phyloP scores from a whole-genome alignment of 2,797 vertebrate species.

The Acipenser transmontanus region DNA sequence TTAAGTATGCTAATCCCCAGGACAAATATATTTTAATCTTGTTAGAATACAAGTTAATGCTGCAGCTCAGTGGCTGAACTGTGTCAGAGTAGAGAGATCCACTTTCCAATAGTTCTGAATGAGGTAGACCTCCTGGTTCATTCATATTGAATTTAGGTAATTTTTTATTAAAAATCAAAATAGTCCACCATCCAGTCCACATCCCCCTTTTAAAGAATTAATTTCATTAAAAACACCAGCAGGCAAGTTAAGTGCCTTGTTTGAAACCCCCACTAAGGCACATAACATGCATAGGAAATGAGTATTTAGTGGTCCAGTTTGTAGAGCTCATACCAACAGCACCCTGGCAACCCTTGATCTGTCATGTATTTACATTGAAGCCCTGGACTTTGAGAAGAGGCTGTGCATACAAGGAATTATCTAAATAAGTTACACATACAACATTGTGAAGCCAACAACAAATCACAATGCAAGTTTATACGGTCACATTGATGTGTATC shows the following conservation, averaged over 20 bases:
- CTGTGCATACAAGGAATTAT: constrained; percentile 36
- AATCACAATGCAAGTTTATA: constrained; percentile 4
- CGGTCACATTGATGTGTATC: no score
- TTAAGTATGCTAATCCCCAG: constrained; percentile 98
- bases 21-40: constrained; percentile 99
- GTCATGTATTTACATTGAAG: constrained; percentile 60
- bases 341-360: constrained; percentile 83
- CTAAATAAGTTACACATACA: constrained; percentile 2
- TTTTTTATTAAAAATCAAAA: constrained; percentile 40
- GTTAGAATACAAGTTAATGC: constrained; percentile 99
- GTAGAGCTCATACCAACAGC: constrained; percentile 61
- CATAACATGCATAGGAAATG: constrained; percentile 72
- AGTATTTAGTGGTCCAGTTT: constrained; percentile 60
- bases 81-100: constrained; percentile 76
- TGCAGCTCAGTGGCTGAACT: constrained; percentile 83
- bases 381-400: constrained; percentile 35
- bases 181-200: constrained; percentile 22
- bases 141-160: constrained; percentile 57
- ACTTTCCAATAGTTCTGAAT: constrained; percentile 76
- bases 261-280: constrained; percentile 55
- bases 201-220: constrained; percentile 15
- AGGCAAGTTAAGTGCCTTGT: constrained; percentile 10
- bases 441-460: constrained; percentile 17
- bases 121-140: constrained; percentile 61
- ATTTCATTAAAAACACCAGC: constrained; percentile 45